Percentiles rank a stretch among this genome's conserved stretches.
phyloP scores from a whole-genome alignment of 2,888 invertebrate species.

The Trissolcus brochymenae region DNA sequence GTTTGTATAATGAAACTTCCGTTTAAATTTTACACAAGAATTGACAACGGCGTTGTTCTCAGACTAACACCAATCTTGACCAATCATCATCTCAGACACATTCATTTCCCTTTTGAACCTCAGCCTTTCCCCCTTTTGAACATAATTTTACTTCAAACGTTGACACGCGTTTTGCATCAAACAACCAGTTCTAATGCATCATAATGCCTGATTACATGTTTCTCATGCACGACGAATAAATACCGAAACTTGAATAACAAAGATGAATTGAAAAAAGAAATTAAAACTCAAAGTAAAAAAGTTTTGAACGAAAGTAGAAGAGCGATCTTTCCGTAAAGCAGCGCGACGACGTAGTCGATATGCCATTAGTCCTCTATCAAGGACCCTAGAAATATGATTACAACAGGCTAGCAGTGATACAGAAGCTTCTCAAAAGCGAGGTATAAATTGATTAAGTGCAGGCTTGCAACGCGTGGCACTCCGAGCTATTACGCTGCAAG shows the following conservation, averaged over 20 bases:
- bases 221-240: background rate
- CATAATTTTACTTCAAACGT: no score
- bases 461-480: constrained; percentile 66
- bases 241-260: background rate
- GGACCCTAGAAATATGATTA: constrained; percentile 73
- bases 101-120: no score
- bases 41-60: constrained; percentile 6
- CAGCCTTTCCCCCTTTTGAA: background rate
- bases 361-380: constrained; percentile 73
- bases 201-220: no score
- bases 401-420: constrained; percentile 72
- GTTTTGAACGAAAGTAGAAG: constrained; percentile 34
- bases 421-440: constrained; percentile 74
- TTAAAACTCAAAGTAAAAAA: background rate
- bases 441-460: constrained; percentile 71
- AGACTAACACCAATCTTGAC: no score
- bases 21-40: constrained; percentile 51
- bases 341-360: constrained; percentile 61
- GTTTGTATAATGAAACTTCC: constrained; percentile 54
- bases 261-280: background rate
- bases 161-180: no score
- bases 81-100: no score
- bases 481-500: constrained; percentile 70
- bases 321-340: constrained; percentile 54
- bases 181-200: no score